Evolutionary conservation across 2,888 invertebrate species (phyloP), one percentile per base, ranked within the genome.

Genomic region (Rhabditoides inermis): DNA sequence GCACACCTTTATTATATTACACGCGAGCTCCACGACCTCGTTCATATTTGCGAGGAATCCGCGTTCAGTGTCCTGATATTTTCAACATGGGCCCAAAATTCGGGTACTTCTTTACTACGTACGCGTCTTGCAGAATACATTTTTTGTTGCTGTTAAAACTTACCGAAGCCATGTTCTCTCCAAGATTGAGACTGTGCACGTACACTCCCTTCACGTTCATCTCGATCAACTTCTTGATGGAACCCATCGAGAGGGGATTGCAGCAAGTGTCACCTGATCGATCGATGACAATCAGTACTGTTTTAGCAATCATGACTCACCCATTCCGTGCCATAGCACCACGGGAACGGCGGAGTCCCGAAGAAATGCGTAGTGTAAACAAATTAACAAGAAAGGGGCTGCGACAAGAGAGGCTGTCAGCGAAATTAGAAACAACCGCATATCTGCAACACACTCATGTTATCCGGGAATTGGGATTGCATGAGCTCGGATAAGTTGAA

Each of bases 241-340:
- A 78, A 0, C 91, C 92, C 74, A 98, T 81, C 73, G 91, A 91
- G 68, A 87, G 84, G 18, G 87, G 84, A 67, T 87, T 84, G 77
- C 94, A 94, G 77, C 94, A 91, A 60, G 88, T 87, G 77, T 98
- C 95, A 57, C 95, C 90, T 87, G 67, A 30, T n/a, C 22, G 36
- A 2, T 47, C 35, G 10, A n/a, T n/a, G n/a, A n/a, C n/a, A n/a
- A n/a, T n/a, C n/a, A n/a, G n/a, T n/a, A n/a, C n/a, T n/a, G n/a
- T n/a, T n/a, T n/a, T n/a, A n/a, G n/a, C n/a, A n/a, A n/a, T n/a
- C n/a, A n/a, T n/a, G n/a, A 53, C 60, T 28, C 81, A 89, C 90
- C 91, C 91, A 92, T 91, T 80, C 91, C 91, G 82, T 92, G 90
- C 89, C 90, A 90, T 56, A 90, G 77, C 18, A 90, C 88, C 51